Evolutionary conservation across 2,113 vertebrate genomes (phyloP).

Genomic region (Orycteropus afer): DNA sequence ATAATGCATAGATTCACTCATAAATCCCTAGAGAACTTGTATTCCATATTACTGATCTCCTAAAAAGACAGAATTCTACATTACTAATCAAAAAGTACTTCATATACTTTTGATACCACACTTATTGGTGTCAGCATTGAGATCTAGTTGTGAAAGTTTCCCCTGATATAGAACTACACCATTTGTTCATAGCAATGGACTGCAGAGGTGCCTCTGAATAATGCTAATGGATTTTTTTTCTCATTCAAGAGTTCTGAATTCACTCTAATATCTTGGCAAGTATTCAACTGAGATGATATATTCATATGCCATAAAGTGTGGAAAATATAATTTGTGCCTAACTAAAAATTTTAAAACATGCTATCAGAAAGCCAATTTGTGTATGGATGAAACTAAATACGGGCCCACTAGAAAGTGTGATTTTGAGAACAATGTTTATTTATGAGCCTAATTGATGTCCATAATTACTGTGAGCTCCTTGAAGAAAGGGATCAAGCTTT

Average conservation of each 20-base stretch:
- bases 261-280: slow-evolving; percentile 53
- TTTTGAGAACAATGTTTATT: slow-evolving; percentile 41
- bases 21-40: background rate
- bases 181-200: background rate
- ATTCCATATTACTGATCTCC: background rate
- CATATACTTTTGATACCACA: background rate
- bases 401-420: background rate
- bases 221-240: slow-evolving; percentile 35
- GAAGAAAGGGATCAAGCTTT: slow-evolving; percentile 33
- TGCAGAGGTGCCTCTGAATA: background rate
- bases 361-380: slow-evolving; percentile 57
- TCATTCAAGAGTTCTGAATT: background rate
- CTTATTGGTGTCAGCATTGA: background rate
- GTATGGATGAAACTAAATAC: slow-evolving; percentile 12
- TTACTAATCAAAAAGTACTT: background rate
- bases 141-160: background rate
- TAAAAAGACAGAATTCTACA: background rate
- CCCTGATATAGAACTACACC: background rate
- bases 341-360: slow-evolving; percentile 58
- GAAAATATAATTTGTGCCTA: slow-evolving; percentile 45
- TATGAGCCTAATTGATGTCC: slow-evolving; percentile 35
- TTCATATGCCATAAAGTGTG: slow-evolving; percentile 37
- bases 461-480: slow-evolving; percentile 43
- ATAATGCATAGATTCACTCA: background rate
- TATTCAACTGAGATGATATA: slow-evolving; percentile 53